Base-by-base conservation (phyloP, 23 tunicate species). In the Trididemnum nubilum region DNA sequence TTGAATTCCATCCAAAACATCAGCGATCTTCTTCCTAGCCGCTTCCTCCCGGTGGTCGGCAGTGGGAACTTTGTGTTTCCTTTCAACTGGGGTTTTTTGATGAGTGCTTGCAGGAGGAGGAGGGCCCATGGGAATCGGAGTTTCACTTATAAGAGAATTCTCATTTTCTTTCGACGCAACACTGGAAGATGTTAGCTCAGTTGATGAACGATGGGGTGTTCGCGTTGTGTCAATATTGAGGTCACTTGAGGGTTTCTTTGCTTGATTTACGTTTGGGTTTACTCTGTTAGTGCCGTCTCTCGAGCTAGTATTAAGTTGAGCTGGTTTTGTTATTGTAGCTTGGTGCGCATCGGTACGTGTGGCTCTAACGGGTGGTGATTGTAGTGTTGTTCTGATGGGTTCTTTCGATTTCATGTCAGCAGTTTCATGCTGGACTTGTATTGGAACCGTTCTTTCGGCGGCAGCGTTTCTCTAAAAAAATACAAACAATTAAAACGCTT, bases 391-490 rank as follows among this genome's bases (percentile, higher is more conserved):
- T n/a, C n/a, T n/a, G n/a, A n/a, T n/a, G 9, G 54, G 54, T 44
- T 9, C 12, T 28, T 63, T 63, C 7, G 29, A 34, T 25, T 61
- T 15, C 9, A 26, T n/a, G 3, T 77, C 40, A 12, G 84, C 65
- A 25, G 73, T 22, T 59, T 73, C 72, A 51, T 83, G 87, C 34
- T 67, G 35, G 2, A 83, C 87, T 27, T 38, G 58, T 32, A 83
- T 83, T 2, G 87, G 87, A 73, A 83, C 73, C 21, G 35, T 51
- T 28, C 87, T 54, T 44, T 73, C 87, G 29, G 12, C 39, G 12
- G 38, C 21, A 54, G n/a, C 4, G 15, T 44, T 44, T n/a, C n/a
- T n/a, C 23, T 12, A 50, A 50, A 12, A 12, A 19, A 50, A 50
- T 50, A 50, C 57, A n/a, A n/a, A n/a, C n/a, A n/a, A n/a, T n/a